Evolutionary conservation across 2,888 invertebrate genomes (phyloP).

Genomic region (Chrysina gloriosa): DNA sequence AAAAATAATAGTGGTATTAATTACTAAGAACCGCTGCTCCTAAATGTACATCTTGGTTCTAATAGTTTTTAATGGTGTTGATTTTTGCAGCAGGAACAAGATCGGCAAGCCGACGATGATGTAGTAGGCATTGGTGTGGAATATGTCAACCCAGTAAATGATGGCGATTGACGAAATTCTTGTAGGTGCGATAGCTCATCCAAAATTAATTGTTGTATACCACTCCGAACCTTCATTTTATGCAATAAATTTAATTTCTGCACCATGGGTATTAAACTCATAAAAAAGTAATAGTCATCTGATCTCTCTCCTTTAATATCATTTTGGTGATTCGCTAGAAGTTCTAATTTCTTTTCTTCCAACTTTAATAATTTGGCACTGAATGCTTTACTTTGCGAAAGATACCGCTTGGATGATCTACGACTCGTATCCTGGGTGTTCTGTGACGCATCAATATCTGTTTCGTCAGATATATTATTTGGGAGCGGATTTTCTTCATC

Average conservation of each 20-base stretch:
- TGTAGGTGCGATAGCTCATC: slow-evolving; percentile 5
- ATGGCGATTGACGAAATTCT: too few species aligned
- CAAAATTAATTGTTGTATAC: neutral
- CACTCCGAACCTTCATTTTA: neutral
- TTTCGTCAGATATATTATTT: too few species aligned
- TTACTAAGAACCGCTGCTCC: too few species aligned
- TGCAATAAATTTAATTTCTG: slow-evolving; percentile 1
- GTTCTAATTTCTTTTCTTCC: neutral
- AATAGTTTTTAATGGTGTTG: too few species aligned
- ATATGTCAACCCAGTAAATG: too few species aligned
- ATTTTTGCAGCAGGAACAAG: too few species aligned
- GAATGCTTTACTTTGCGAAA: neutral
- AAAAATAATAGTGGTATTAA: too few species aligned
- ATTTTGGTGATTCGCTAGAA: neutral
- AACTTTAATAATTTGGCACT: neutral
- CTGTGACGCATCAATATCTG: neutral
- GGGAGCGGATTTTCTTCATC: neutral
- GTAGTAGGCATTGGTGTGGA: too few species aligned
- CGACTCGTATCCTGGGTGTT: neutral
- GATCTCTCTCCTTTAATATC: neutral
- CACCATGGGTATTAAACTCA: neutral
- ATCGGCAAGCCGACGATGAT: too few species aligned
- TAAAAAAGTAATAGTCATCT: slow-evolving; percentile 10
- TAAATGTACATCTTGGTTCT: too few species aligned
- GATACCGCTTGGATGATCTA: neutral